Evolutionary conservation across 2,888 invertebrate species (phyloP).

Genomic region (Ectemnius cavifrons): DNA sequence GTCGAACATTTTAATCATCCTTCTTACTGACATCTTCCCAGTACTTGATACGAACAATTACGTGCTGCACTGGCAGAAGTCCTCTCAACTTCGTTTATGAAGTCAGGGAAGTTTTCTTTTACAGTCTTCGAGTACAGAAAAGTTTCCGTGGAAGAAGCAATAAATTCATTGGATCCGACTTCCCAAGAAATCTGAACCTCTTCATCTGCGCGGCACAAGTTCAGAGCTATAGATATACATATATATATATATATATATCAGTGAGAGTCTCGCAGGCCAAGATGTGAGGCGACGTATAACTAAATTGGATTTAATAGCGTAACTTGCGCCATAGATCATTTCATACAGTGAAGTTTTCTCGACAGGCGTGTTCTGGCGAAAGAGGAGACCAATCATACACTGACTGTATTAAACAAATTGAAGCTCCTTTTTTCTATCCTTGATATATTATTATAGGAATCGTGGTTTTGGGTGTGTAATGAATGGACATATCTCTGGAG

Average conservation of each 20-base stretch:
- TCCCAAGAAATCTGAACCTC: conserved; percentile 28
- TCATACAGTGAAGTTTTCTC: conserved; percentile 22
- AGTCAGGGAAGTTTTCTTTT: conserved; percentile 22
- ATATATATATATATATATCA: not conserved
- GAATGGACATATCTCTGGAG: too few species aligned
- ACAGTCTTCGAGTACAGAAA: conserved; percentile 5
- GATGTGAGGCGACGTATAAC: conserved; percentile 46
- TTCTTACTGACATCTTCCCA: too few species aligned
- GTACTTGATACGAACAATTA: too few species aligned
- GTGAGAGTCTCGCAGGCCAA: conserved; percentile 33
- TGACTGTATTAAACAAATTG: conserved; percentile 18
- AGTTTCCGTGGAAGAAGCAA: conserved; percentile 31
- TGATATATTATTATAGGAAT: too few species aligned
- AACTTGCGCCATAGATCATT: conserved; percentile 37
- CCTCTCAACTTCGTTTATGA: conserved; percentile 2
- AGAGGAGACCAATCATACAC: conserved; percentile 16
- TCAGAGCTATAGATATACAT: conserved; percentile 24
- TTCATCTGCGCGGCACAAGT: conserved; percentile 19
- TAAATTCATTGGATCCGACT: conserved; percentile 51
- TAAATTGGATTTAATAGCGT: conserved; percentile 54
- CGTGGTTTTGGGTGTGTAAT: too few species aligned
- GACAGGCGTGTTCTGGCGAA: conserved; percentile 22
- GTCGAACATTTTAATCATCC: conserved; percentile 6
- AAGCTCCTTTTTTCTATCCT: not conserved
- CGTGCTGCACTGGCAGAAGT: too few species aligned